These are phyloP conservation scores for Microcebus jonahi DNA, from an alignment of 2,113 vertebrate genomes.

Conservation along the genomic window DNA sequence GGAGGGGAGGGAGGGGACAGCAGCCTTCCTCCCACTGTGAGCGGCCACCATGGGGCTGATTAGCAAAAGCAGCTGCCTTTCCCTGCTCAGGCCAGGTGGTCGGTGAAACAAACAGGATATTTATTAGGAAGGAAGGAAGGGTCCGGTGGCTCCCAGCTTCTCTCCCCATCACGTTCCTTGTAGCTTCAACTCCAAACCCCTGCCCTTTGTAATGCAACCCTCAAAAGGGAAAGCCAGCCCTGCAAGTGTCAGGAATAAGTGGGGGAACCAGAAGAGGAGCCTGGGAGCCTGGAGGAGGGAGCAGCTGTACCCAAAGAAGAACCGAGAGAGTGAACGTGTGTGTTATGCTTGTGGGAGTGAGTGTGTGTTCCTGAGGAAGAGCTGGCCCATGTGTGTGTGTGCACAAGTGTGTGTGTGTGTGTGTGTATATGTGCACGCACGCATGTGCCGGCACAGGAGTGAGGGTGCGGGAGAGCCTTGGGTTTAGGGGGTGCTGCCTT, in stretches of 20 bases:
- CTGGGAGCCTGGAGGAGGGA: neutral
- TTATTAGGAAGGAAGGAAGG: neutral
- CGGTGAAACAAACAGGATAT: conserved; percentile 19
- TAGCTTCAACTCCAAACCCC: neutral
- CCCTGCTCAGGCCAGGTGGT: neutral
- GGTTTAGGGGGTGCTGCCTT: neutral
- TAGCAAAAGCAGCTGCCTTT: neutral
- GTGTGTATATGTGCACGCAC: neutral
- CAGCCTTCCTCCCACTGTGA: neutral
- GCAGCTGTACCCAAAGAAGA: neutral
- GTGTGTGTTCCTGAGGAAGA: too few species aligned
- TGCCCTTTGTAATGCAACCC: conserved; percentile 42
- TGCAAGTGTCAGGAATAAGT: neutral
- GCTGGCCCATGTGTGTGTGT: too few species aligned
- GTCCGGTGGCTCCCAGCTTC: neutral
- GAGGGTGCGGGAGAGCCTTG: neutral
- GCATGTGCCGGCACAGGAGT: neutral
- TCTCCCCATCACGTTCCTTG: neutral
- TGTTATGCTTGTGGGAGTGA: neutral
- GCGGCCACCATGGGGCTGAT: neutral
- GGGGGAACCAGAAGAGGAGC: neutral
- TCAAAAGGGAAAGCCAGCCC: neutral
- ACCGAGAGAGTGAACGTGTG: neutral
- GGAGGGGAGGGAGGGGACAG: neutral
- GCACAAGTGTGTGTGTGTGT: neutral